Evolutionary conservation across 2,797 vertebrate species (phyloP).

Genomic region (Hypotaenidia okinawae): DNA sequence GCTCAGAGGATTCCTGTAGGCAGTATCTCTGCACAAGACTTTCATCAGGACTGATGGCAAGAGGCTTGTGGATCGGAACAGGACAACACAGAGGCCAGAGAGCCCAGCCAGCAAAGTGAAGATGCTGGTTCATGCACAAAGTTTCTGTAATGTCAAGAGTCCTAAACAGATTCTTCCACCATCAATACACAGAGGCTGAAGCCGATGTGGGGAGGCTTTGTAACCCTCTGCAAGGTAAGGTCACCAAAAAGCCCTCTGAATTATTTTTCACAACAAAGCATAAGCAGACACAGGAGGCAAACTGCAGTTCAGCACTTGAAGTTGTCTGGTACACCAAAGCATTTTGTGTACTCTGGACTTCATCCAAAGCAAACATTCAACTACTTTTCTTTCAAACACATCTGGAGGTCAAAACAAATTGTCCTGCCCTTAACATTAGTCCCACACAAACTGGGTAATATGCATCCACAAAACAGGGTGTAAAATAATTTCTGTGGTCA

Average conservation of each 20-base stretch:
- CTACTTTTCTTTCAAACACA: not conserved
- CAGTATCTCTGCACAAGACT: not conserved
- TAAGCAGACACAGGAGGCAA: not conserved
- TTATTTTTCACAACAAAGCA: conserved; percentile 14
- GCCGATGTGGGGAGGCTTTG: not conserved
- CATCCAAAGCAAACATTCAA: conserved; percentile 38
- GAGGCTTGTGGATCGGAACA: not conserved
- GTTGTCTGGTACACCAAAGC: not conserved
- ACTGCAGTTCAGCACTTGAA: conserved; percentile 12
- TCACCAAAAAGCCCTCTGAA: not conserved
- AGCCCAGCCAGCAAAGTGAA: not conserved
- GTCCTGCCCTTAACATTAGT: not conserved
- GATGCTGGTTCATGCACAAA: not conserved
- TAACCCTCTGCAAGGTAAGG: not conserved
- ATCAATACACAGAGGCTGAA: not conserved
- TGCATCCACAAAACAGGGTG: not conserved
- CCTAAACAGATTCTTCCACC: not conserved
- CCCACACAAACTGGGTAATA: not conserved
- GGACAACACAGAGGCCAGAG: not conserved
- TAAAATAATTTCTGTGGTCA: not conserved
- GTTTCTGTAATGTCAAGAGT: not conserved
- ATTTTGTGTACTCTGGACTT: conserved; percentile 15
- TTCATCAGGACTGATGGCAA: not conserved
- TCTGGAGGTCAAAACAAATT: conserved; percentile 34
- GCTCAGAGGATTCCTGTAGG: not conserved